These are phyloP conservation scores for Sternotherus odoratus DNA, from an alignment of 2,797 vertebrate genomes.

Conservation along the genomic window DNA sequence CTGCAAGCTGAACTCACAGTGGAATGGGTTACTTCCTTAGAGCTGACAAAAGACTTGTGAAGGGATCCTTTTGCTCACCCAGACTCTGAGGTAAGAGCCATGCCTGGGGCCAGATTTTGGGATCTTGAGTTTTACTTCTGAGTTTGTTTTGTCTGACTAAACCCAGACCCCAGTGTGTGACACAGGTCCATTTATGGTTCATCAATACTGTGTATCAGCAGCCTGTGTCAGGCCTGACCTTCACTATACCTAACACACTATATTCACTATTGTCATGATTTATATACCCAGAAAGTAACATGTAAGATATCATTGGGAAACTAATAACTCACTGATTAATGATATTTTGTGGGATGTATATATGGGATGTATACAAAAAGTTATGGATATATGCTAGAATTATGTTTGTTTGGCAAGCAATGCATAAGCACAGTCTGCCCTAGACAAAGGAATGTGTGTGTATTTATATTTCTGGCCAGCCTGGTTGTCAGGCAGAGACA, in stretches of 20 bases:
- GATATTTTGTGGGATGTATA: neutral
- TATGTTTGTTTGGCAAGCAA: neutral
- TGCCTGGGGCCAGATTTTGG: neutral
- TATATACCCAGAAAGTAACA: neutral
- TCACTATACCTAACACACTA: neutral
- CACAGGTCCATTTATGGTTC: neutral
- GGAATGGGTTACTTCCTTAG: too few relatives aligned
- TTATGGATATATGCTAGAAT: neutral
- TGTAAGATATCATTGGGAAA: neutral
- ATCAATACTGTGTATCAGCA: neutral
- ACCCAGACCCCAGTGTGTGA: neutral
- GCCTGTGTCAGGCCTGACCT: neutral
- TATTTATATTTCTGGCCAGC: neutral
- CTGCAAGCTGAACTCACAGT: too few relatives aligned
- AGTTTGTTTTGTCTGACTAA: neutral
- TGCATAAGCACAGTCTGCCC: neutral
- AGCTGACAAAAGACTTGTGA: neutral
- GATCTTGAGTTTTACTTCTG: neutral
- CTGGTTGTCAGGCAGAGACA: neutral
- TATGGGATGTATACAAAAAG: neutral
- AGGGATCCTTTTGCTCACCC: neutral
- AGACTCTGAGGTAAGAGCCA: neutral
- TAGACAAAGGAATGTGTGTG: neutral
- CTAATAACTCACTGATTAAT: neutral
- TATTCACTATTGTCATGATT: neutral